Evolutionary conservation across 2,113 vertebrate species (phyloP).

Genomic region (Rhabdomys dilectus): DNA sequence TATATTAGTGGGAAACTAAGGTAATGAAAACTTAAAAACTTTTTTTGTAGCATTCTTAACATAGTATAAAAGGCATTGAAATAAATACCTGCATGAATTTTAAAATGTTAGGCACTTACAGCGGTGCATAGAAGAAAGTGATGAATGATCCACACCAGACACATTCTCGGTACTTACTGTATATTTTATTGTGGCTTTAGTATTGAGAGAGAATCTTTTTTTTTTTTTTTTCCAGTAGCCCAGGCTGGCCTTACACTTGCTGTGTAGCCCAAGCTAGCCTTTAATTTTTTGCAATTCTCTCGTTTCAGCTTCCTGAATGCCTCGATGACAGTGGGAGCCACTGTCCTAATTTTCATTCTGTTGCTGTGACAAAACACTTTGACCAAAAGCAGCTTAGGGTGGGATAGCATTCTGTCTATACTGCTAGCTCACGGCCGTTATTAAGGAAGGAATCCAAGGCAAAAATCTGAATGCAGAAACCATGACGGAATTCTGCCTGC

Average conservation of each 20-base stretch:
- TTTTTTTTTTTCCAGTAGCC: background rate
- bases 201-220: no score
- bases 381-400: background rate
- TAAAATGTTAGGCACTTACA: background rate
- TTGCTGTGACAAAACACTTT: background rate
- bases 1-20: conserved; percentile 50
- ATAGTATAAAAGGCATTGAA: conserved; percentile 29
- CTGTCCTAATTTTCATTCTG: background rate
- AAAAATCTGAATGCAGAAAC: background rate
- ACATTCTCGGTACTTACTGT: background rate
- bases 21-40: background rate
- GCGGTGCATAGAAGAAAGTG: background rate
- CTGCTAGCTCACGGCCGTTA: background rate
- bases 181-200: background rate
- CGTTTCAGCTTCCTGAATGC: background rate
- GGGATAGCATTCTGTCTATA: background rate
- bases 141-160: background rate
- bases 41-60: conserved; percentile 41
- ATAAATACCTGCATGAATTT: background rate
- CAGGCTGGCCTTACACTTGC: background rate
- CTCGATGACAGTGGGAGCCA: background rate
- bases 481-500: background rate
- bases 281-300: background rate
- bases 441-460: background rate
- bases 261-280: background rate